phyloP scores from a whole-genome alignment of 2,888 invertebrate species.

The Dasypolia templi region DNA sequence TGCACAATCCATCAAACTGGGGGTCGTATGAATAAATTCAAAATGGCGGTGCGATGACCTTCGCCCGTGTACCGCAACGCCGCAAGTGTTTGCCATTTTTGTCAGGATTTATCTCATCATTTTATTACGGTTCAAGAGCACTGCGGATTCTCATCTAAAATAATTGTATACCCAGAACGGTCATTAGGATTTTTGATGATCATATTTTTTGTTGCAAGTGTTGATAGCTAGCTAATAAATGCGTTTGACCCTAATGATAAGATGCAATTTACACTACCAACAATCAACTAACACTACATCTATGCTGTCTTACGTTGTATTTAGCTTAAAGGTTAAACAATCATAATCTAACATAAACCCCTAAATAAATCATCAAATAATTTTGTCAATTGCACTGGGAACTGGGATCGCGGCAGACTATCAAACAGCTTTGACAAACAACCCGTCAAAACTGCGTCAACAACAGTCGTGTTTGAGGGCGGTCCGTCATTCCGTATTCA shows the following conservation, averaged over 20 bases:
- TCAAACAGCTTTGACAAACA: slow-evolving; percentile 61
- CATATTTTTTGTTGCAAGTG: slow-evolving; percentile 36
- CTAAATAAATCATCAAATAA: slow-evolving; percentile 54
- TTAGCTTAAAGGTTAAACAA: slow-evolving; percentile 27
- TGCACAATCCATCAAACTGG: slow-evolving; percentile 51
- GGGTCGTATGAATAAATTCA: slow-evolving; percentile 61
- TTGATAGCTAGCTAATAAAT: slow-evolving; percentile 33
- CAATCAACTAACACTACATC: slow-evolving; percentile 10
- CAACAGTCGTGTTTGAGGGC: slow-evolving; percentile 59
- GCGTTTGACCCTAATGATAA: slow-evolving; percentile 42
- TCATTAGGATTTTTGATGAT: slow-evolving; percentile 54
- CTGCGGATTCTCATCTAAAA: slow-evolving; percentile 43
- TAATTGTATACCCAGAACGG: slow-evolving; percentile 40
- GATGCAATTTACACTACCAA: slow-evolving; percentile 35
- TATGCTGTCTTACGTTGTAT: background rate
- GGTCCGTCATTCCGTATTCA: slow-evolving; percentile 61
- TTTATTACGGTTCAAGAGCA: slow-evolving; percentile 59
- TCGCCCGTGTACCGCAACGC: slow-evolving; percentile 61
- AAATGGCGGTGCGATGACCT: slow-evolving; percentile 66
- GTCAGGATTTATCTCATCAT: slow-evolving; percentile 62
- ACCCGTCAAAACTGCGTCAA: slow-evolving; percentile 60
- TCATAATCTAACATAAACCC: slow-evolving; percentile 41
- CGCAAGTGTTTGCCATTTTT: slow-evolving; percentile 64
- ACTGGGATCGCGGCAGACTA: slow-evolving; percentile 46
- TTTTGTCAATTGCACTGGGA: slow-evolving; percentile 53